Evolutionary conservation across 2,888 invertebrate genomes (phyloP).

Genomic region (Neoscelio sp.): DNA sequence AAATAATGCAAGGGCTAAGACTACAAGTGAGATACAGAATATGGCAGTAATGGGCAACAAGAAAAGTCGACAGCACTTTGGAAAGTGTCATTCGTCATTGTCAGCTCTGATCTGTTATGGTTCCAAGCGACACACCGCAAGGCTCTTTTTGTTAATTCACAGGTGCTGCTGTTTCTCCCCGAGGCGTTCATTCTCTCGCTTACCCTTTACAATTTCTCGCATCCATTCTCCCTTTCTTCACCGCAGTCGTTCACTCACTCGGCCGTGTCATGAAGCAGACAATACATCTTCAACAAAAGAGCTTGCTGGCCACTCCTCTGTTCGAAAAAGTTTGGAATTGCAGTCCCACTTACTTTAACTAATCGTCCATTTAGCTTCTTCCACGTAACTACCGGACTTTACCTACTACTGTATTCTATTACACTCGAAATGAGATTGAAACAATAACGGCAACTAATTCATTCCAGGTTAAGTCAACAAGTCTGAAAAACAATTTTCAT

Average conservation of each 20-base stretch:
- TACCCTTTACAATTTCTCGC: constrained; percentile 65
- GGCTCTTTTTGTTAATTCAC: constrained; percentile 67
- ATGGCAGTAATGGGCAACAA: constrained; percentile 70
- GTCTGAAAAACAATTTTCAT: constrained; percentile 44
- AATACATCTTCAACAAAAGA: constrained; percentile 73
- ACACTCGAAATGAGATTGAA: constrained; percentile 55
- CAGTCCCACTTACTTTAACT: constrained; percentile 65
- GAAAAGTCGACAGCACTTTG: constrained; percentile 77
- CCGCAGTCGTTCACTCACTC: constrained; percentile 70
- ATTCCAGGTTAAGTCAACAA: constrained; percentile 54
- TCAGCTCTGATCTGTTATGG: constrained; percentile 72
- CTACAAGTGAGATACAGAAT: constrained; percentile 32
- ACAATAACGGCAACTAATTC: constrained; percentile 56
- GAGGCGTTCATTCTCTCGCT: constrained; percentile 67
- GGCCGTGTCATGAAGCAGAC: constrained; percentile 69
- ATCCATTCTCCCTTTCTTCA: constrained; percentile 61
- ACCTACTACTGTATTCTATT: constrained; percentile 59
- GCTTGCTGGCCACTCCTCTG: constrained; percentile 58
- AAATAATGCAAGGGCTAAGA: constrained; percentile 50
- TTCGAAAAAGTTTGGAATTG: constrained; percentile 65
- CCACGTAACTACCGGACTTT: constrained; percentile 52
- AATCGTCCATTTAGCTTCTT: constrained; percentile 66
- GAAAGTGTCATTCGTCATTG: constrained; percentile 79
- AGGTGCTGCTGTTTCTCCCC: constrained; percentile 66
- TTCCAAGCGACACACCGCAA: constrained; percentile 63